phyloP scores from a whole-genome alignment of 2,797 vertebrate genomes.

The Tauraco hartlaubi region DNA sequence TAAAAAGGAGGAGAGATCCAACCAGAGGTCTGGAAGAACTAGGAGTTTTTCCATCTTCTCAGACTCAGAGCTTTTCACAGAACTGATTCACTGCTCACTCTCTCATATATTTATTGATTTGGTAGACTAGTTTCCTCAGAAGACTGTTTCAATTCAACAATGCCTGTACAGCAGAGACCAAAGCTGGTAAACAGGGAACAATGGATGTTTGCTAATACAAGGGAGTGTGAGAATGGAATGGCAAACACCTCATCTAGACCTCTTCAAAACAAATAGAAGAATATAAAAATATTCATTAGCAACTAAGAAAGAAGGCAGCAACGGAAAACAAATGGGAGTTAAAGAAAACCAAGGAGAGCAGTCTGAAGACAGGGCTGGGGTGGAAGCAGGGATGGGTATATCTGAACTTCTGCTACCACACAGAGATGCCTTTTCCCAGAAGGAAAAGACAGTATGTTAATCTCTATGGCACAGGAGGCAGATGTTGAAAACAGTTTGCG shows the following conservation, averaged over 20 bases:
- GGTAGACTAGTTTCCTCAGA: slow-evolving; percentile 45
- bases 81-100: slow-evolving; percentile 6
- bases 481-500: neutral
- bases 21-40: neutral
- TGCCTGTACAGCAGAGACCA: slow-evolving; percentile 48
- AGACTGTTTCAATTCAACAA: slow-evolving; percentile 37
- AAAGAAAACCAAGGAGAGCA: neutral
- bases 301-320: neutral
- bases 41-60: slow-evolving; percentile 9
- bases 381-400: neutral
- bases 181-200: slow-evolving; percentile 27
- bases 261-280: slow-evolving; percentile 21
- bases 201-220: slow-evolving; percentile 10
- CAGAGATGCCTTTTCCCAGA: neutral
- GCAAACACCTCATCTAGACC: slow-evolving; percentile 9
- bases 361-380: neutral
- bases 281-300: slow-evolving; percentile 17
- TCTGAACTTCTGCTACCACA: neutral
- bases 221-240: slow-evolving; percentile 41
- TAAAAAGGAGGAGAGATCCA: neutral
- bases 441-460: neutral
- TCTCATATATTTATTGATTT: slow-evolving; percentile 53
- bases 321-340: neutral
- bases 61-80: slow-evolving; percentile 10
- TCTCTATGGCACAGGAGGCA: neutral